Conservation (phyloP, 64 coral and sea anemone species). For the Porites lutea region DNA sequence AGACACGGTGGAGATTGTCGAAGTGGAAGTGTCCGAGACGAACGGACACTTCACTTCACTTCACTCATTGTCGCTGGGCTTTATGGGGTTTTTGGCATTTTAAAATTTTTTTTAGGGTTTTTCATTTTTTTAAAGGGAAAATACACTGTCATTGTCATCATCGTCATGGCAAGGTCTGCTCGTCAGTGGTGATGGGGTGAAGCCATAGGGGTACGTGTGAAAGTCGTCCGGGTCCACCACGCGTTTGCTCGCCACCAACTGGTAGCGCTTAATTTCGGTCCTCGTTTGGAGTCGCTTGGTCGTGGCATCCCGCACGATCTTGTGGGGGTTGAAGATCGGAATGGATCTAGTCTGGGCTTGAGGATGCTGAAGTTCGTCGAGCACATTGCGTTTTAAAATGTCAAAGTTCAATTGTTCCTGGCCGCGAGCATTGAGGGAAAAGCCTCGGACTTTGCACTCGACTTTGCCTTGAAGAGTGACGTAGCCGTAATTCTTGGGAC, state of each 20-base stretch:
- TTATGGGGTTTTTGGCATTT: too few relatives aligned
- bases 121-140: too few relatives aligned
- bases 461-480: not conserved
- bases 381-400: not conserved
- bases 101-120: too few relatives aligned
- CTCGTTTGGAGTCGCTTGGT: not conserved
- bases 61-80: too few relatives aligned
- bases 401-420: not conserved
- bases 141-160: too few relatives aligned
- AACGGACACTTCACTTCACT: too few relatives aligned
- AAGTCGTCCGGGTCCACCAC: not conserved
- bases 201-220: not conserved
- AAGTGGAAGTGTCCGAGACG: too few relatives aligned
- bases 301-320: not conserved
- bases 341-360: not conserved
- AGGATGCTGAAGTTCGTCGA: not conserved
- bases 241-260: not conserved
- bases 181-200: too few relatives aligned
- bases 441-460: not conserved
- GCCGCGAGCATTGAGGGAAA: not conserved
- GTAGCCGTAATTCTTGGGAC: conserved; percentile 16
- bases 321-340: not conserved
- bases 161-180: too few relatives aligned
- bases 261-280: not conserved
- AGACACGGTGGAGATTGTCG: too few relatives aligned